Conservation (phyloP, 2,888 invertebrate species). For the Patella depressa region DNA sequence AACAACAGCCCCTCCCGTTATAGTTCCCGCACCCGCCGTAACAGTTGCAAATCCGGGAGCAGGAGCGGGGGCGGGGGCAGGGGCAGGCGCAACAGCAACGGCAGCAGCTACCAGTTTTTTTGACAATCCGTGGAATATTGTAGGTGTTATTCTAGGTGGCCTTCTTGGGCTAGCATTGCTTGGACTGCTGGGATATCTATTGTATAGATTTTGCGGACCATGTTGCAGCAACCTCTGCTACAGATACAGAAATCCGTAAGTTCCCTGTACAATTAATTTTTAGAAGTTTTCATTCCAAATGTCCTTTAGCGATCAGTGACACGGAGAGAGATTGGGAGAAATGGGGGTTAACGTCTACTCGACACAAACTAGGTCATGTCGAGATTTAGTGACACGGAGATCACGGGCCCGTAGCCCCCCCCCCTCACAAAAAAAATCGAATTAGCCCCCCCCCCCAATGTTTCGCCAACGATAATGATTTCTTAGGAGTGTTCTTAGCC, state of each 20-base stretch:
- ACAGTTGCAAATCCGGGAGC: background rate
- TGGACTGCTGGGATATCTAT: too few species aligned
- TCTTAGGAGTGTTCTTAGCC: background rate
- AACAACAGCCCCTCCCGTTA: background rate
- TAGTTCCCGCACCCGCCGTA: background rate
- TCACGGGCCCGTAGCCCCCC: background rate
- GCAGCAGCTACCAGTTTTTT: background rate
- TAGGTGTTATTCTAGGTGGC: background rate
- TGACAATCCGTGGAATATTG: background rate
- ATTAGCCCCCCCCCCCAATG: background rate
- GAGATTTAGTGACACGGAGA: too few species aligned
- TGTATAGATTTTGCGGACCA: too few species aligned
- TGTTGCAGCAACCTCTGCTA: too few species aligned
- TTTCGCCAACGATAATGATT: background rate
- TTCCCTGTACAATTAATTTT: too few species aligned
- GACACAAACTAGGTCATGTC: background rate
- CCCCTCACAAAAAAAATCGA: too few species aligned
- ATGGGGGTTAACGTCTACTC: too few species aligned
- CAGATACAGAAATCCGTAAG: too few species aligned
- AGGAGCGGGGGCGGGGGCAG: background rate
- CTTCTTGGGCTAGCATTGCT: background rate
- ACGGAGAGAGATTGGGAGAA: too few species aligned
- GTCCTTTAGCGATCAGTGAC: too few species aligned
- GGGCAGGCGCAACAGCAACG: background rate
- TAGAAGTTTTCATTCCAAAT: too few species aligned